Evolutionary conservation across 2,888 invertebrate genomes (phyloP).

Genomic region (Cheilosia variabilis): DNA sequence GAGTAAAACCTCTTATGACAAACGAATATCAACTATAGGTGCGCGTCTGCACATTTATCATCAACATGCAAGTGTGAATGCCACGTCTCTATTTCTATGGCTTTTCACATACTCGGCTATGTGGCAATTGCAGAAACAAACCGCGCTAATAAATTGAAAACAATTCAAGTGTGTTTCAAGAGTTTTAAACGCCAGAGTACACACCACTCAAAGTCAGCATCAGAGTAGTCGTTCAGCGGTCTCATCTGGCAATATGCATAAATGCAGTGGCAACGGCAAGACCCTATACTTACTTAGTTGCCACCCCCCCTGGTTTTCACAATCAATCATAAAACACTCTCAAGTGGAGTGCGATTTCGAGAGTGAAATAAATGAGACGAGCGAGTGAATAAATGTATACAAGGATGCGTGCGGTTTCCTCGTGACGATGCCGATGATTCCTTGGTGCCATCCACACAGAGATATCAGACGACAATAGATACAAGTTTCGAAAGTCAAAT

Average conservation of each 20-base stretch:
- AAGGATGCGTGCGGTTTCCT: slow-evolving; percentile 1
- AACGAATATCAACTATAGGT: slow-evolving; percentile 31
- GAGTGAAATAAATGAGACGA: slow-evolving; percentile 19
- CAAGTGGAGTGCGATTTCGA: slow-evolving; percentile 18
- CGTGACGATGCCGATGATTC: no score
- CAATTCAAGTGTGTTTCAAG: slow-evolving; percentile 54
- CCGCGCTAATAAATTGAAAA: slow-evolving; percentile 62
- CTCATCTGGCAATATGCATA: neutral
- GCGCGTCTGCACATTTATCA: slow-evolving; percentile 49
- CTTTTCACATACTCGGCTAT: neutral
- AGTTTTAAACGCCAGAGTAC: slow-evolving; percentile 42
- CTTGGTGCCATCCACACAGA: neutral
- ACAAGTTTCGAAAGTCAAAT: slow-evolving; percentile 23
- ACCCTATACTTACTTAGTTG: no score
- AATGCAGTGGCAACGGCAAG: no score
- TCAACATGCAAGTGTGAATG: slow-evolving; percentile 17
- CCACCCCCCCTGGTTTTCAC: neutral
- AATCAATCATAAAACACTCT: slow-evolving; percentile 49
- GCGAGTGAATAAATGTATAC: slow-evolving; percentile 21
- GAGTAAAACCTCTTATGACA: slow-evolving; percentile 14
- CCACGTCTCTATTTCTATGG: slow-evolving; percentile 32
- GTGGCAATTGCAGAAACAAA: slow-evolving; percentile 43
- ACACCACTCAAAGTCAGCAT: slow-evolving; percentile 46
- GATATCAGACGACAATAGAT: slow-evolving; percentile 7
- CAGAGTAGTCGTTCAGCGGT: neutral